phyloP scores from a whole-genome alignment of 2,888 invertebrate species.

The Formica aserva region DNA sequence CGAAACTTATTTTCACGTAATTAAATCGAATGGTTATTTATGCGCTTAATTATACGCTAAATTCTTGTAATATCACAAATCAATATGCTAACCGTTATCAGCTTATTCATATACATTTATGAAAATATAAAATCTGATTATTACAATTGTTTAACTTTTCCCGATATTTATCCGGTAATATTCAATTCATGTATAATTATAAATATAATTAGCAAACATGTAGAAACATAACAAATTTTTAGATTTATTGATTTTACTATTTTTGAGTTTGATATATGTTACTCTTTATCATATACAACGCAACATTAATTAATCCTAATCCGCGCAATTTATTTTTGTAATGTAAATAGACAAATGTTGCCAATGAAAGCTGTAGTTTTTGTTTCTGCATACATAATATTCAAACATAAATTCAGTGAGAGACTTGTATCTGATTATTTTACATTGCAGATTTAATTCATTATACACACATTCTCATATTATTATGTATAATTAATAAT shows the following conservation, averaged over 20 bases:
- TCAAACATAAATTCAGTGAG: not conserved
- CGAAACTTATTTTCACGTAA: not conserved
- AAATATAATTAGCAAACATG: slow-evolving; percentile 6
- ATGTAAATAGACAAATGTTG: not conserved
- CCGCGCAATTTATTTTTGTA: not conserved
- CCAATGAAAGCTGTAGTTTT: not conserved
- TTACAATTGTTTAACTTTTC: not conserved
- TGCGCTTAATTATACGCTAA: not conserved
- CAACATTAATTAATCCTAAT: slow-evolving; percentile 12
- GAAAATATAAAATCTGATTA: not conserved
- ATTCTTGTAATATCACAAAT: not conserved
- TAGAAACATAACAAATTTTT: not conserved
- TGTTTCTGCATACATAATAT: not conserved
- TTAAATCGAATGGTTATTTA: not conserved
- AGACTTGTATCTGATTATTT: not conserved
- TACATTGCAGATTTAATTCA: slow-evolving; percentile 11
- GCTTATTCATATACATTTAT: not conserved
- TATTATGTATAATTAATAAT: not conserved
- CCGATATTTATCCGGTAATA: not conserved
- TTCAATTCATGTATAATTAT: not conserved
- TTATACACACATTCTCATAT: not conserved
- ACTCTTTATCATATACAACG: not conserved
- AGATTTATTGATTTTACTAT: not conserved
- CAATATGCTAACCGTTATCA: not conserved
- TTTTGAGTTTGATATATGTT: not conserved